Evolutionary conservation across 2,113 vertebrate species (phyloP), one percentile per base, ranked within the genome.

Genomic region (Aptenodytes patagonicus): DNA sequence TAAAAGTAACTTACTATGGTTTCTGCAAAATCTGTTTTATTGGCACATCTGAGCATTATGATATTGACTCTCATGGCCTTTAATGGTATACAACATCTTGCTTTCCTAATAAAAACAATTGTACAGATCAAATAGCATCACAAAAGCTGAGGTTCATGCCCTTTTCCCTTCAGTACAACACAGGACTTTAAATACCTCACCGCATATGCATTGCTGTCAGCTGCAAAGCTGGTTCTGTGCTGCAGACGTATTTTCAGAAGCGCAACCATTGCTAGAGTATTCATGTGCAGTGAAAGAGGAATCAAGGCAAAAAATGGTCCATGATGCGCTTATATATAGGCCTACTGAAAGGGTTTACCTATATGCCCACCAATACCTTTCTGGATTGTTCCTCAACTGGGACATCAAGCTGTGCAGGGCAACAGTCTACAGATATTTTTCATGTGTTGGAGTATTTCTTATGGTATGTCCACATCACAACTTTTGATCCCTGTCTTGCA

Each of bases 361-460:
- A 3, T 10, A 6, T 12, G 34, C 4, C 29, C 0, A 0, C 34
- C n/a, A 32, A 19, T 34, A 28, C 10, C 7, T 42, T 92, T 61
- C n/a, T 38, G 36, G 65, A 28, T 2, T 75, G 17, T 21, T 82
- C 36, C 40, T 85, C 40, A 52, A 11, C 22, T 47, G 51, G n/a
- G 47, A 40, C 38, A 84, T 60, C 61, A 82, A 49, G 11, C 9
- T 57, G 26, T 28, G 28, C 3, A 83, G 28, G 47, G 17, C 22
- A 76, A 40, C 12, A 65, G 42, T 17, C 40, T 60, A 60, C 28
- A 28, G 25, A 24, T 15, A 0, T 6, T 87, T 55, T 55, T 60
- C 22, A 31, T 11, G 3, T 42, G 60, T 25, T 81, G 40, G 20
- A 47, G 17, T 86, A 28, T 38, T 90, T 52, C 17, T 75, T 79